phyloP scores from a whole-genome alignment of 2,797 vertebrate species.

The Cirrhinus molitorella region DNA sequence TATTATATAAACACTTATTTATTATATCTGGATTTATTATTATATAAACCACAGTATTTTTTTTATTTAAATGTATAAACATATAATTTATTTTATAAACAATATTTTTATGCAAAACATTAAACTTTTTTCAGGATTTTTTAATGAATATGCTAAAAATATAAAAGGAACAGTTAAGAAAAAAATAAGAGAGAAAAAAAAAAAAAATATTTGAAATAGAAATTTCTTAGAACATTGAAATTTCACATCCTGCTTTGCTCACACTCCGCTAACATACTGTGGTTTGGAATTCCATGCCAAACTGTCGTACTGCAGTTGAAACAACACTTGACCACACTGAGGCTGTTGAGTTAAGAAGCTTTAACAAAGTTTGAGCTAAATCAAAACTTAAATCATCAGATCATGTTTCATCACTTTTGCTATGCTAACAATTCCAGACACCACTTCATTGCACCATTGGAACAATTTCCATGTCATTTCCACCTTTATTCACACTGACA shows the following conservation, averaged over 20 bases:
- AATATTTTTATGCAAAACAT: too few species aligned
- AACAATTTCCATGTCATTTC: conserved; percentile 36
- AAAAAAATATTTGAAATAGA: too few species aligned
- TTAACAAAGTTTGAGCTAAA: background rate
- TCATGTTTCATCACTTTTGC: conserved; percentile 1
- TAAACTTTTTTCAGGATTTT: too few species aligned
- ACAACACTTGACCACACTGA: background rate
- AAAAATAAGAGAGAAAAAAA: too few species aligned
- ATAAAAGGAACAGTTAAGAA: too few species aligned
- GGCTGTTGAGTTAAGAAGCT: background rate
- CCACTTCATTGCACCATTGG: background rate
- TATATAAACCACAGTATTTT: too few species aligned
- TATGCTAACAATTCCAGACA: background rate
- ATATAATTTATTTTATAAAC: too few species aligned
- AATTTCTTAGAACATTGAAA: too few species aligned
- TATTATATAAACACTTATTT: too few species aligned
- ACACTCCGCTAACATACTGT: background rate
- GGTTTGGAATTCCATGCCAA: background rate
- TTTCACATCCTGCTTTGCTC: background rate
- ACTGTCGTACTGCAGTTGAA: background rate
- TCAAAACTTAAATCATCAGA: conserved; percentile 3
- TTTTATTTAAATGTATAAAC: too few species aligned
- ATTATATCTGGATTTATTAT: too few species aligned
- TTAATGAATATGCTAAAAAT: too few species aligned
- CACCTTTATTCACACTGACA: conserved; percentile 33